Evolutionary conservation across 2,797 vertebrate genomes (phyloP), one percentile per base, ranked within the genome.

Genomic region (Eulemur mongoz): DNA sequence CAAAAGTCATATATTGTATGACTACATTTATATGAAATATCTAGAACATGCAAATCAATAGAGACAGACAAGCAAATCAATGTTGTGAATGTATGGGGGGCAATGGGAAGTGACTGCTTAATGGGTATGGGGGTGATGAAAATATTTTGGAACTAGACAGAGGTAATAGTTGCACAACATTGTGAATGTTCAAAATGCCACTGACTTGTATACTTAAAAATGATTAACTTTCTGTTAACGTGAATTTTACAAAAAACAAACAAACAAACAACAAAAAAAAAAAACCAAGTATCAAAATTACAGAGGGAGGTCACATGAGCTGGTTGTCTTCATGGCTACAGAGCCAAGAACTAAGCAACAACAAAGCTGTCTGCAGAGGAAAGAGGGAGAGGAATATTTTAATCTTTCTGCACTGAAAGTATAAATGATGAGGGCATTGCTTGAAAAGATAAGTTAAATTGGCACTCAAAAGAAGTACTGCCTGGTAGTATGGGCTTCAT

Each of bases 361-460:
- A 82, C 61, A 89, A 95, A 91, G 25, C 27, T 88, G 15, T 82
- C 59, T 82, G 76, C 7, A 40, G 61, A 80, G 48, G 48, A 87
- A 85, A 84, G 43, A 85, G 57, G 30, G n/a, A 72, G 54, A 63
- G 8, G 70, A 78, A 75, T 76, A 84, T 80, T 89, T 83, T 91
- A 23, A 88, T 65, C 79, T 91, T 95, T 91, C 27, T 83, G 22
- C 11, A 79, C 40, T 50, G 72, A 14, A 89, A 86, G 52, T 86
- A 76, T 70, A 81, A 76, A 95, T 35, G 35, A 94, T 75, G 12
- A 92, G 20, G 81, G 65, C 3, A 61, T 38, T 91, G 57, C 38
- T 72, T 97, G 59, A 95, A 94, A 94, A 89, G 65, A 57, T 89
- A 54, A 10, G 20, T 65, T 94, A 92, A 78, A 70, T 7, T 81